Conservation (phyloP, 2,113 vertebrate genomes). For the Mobula hypostoma region DNA sequence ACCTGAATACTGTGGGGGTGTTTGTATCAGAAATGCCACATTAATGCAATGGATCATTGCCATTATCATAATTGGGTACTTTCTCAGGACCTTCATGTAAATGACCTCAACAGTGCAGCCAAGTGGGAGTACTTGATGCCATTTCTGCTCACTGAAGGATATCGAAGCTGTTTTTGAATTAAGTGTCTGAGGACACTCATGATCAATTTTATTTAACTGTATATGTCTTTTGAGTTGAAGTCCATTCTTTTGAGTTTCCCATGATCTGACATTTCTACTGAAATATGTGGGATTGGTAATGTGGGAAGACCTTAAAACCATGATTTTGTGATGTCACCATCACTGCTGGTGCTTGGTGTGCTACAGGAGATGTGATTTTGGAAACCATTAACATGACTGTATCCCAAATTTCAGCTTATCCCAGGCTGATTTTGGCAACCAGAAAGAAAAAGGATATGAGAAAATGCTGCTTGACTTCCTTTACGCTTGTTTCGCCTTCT, state of each 20-base stretch:
- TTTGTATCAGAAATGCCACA: background rate
- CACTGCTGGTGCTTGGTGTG: background rate
- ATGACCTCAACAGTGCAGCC: background rate
- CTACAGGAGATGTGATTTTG: background rate
- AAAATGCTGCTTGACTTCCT: background rate
- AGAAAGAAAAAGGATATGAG: background rate
- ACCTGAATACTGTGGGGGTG: background rate
- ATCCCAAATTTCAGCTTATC: background rate
- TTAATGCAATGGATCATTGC: background rate
- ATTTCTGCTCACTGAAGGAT: background rate
- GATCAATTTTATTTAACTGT: background rate
- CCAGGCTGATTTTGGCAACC: background rate
- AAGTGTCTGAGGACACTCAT: background rate
- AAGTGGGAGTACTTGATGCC: background rate
- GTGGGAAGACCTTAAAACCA: background rate
- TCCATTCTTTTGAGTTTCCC: background rate
- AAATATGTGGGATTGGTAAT: background rate
- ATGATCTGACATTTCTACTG: background rate
- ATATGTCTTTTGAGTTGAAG: background rate
- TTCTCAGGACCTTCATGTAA: background rate
- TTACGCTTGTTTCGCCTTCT: background rate
- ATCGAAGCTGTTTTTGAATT: background rate
- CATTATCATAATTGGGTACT: background rate
- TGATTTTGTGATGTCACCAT: background rate
- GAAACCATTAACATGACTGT: background rate